Evolutionary conservation across 2,113 vertebrate genomes (phyloP).

Genomic region (Aspiorhynchus laticeps): DNA sequence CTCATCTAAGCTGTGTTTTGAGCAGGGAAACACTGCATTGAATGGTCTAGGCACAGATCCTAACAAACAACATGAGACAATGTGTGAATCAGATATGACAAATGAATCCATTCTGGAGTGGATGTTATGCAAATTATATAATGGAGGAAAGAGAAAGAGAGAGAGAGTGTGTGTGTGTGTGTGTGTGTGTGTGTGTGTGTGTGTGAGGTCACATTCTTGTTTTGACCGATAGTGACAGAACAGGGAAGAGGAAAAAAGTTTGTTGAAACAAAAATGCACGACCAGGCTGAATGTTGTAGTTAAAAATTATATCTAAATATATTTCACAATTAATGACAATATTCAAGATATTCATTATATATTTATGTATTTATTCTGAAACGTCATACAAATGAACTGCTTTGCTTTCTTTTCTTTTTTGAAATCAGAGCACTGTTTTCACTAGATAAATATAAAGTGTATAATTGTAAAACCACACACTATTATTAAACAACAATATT

Average conservation of each 20-base stretch:
- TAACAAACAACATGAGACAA: constrained; percentile 7
- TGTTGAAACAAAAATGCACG: not conserved
- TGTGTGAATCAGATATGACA: not conserved
- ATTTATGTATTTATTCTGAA: not conserved
- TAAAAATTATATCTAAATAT: no score
- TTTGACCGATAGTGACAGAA: constrained; percentile 3
- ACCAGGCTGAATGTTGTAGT: not conserved
- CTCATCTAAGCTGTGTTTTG: not conserved
- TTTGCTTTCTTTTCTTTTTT: no score
- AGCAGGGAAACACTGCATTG: not conserved
- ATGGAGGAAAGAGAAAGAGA: not conserved
- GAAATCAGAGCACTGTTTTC: not conserved
- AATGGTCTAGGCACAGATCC: not conserved
- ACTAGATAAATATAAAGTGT: not conserved
- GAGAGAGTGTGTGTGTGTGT: not conserved
- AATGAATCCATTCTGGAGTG: not conserved
- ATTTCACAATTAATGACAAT: no score
- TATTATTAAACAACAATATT: not conserved
- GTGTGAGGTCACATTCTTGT: not conserved
- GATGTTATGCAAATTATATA: not conserved
- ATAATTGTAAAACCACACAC: not conserved
- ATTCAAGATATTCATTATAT: not conserved
- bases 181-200: not conserved
- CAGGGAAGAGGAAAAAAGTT: constrained; percentile 14
- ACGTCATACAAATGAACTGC: no score